Base-by-base conservation (phyloP, 2,888 invertebrate genomes). In the Harpagoxenus sublaevis region DNA sequence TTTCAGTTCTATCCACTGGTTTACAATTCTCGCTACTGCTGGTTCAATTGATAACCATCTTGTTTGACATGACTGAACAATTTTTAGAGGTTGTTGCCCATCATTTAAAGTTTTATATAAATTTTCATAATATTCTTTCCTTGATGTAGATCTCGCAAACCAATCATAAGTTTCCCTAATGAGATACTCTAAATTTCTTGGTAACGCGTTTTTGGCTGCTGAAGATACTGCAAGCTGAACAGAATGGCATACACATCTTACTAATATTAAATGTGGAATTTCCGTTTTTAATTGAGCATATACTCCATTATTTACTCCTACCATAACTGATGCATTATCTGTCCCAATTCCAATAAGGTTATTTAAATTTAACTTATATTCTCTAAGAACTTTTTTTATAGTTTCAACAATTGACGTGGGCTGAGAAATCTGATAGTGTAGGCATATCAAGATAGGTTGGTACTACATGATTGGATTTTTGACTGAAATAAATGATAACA, bases 81-180 rank as follows among this genome's bases (percentile, higher is more conserved):
- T 63, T 63, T 63, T 63, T 6, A 63, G 63, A 2, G 39, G 35
- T 63, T 63, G 18, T 63, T 12, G 18, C 35, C 35, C 35, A 35
- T 63, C 18, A 28, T 63, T 63, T 15, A 63, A 18, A 2, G 28
- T 6, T 28, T 63, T 18, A 28, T 39, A 63, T 63, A 63, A 18
- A 28, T 63, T 28, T 39, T 63, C 18, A n/a, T 63, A 63, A 5
- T 10, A 28, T 63, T 28, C 4, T 39, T 63, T 18, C 39, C 63
- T 63, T 63, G 39, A 63, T 39, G 1, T 63, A 39, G 18, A 18
- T 35, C 35, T 35, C 4, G 35, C 35, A 63, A 63, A 63, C 63
- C 63, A 63, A 63, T 63, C 15, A 39, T 63, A 63, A 39, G 63
- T 63, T 63, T 63, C 35, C 18, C 9, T 63, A 2, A 57, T 5